Evolutionary conservation across 2,888 invertebrate genomes (phyloP).

Genomic region (Acrobasis consociella): DNA sequence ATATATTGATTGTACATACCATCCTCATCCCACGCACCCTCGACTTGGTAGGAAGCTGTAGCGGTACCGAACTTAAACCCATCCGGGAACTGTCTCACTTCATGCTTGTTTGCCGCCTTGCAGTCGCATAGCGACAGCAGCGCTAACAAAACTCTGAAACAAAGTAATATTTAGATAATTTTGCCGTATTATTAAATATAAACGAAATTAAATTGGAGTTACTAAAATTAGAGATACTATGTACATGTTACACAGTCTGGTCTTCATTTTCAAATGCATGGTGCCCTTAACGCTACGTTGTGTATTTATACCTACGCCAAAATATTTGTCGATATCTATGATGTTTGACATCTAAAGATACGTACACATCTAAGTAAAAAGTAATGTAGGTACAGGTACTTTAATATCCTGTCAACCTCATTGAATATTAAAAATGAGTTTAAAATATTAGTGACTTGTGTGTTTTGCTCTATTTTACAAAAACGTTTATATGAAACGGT

Average conservation of each 20-base stretch:
- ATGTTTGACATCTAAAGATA: too few species aligned
- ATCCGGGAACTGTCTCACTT: constrained; percentile 30
- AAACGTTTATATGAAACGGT: too few species aligned
- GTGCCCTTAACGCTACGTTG: too few species aligned
- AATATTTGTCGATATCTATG: too few species aligned
- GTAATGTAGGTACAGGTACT: too few species aligned
- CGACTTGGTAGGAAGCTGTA: constrained; percentile 63
- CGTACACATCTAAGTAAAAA: too few species aligned
- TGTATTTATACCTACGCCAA: too few species aligned
- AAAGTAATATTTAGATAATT: neutral
- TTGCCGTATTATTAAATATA: neutral
- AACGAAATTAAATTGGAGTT: neutral
- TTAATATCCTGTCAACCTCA: too few species aligned
- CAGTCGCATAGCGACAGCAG: constrained; percentile 79
- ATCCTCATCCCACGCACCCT: constrained; percentile 65
- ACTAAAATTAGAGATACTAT: neutral
- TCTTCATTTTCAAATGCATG: neutral
- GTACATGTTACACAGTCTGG: neutral
- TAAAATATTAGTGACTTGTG: too few species aligned
- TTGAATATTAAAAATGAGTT: too few species aligned
- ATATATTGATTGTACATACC: constrained; percentile 41
- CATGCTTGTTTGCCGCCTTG: constrained; percentile 26
- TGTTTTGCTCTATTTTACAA: too few species aligned
- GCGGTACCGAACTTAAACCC: constrained; percentile 43
- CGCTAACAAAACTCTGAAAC: neutral